Base-by-base conservation (phyloP, 2,888 invertebrate species). In the Erynnis tages region DNA sequence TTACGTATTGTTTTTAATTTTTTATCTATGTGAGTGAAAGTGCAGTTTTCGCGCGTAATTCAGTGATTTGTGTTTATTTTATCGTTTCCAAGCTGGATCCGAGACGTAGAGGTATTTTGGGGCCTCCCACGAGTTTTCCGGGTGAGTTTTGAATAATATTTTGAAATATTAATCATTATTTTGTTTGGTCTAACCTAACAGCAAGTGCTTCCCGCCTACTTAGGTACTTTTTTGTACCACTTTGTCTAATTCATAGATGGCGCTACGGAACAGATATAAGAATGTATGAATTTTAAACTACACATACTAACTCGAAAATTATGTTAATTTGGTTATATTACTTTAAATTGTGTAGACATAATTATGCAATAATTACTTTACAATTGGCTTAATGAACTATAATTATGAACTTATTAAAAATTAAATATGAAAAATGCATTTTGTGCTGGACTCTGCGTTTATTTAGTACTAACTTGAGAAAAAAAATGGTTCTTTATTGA, bases 61-160 rank as follows among this genome's bases (percentile, higher is more conserved):
- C 16, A 8, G 50, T 43, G 43, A 27, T 37, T 43, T 14, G 14
- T 13, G 19, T 27, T 52, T 29, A 16, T 29, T 43, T 43, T 19
- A 13, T 4, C 19, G 29, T 43, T 37, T 44, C 47, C 67, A 81
- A 76, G 53, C 76, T 83, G 83, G 82, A 83, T 80, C 78, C 81
- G 0, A 65, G 80, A 56, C 63, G 82, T 1, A 70, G 63, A 69
- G 74, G 75, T 0, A 71, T 82, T 69, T 65, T 76, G 53, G 76
- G 78, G 8, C 69, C 73, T 7, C 68, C 75, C 17, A 60, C 62
- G 7, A 61, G 55, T 54, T 58, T 27, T 23, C 27, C 19, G 11
- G 50, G 50, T 55, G 17, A 55, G 57, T 54, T 40, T 17, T 50
- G 7, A 5, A 37, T 46, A 47, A 41, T 40, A n/a, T 1, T 8